A percentile compares a stretch with the other conserved stretches of the same genome.
phyloP scores from a whole-genome alignment of 2,113 vertebrate species.

The Larimichthys crocea region DNA sequence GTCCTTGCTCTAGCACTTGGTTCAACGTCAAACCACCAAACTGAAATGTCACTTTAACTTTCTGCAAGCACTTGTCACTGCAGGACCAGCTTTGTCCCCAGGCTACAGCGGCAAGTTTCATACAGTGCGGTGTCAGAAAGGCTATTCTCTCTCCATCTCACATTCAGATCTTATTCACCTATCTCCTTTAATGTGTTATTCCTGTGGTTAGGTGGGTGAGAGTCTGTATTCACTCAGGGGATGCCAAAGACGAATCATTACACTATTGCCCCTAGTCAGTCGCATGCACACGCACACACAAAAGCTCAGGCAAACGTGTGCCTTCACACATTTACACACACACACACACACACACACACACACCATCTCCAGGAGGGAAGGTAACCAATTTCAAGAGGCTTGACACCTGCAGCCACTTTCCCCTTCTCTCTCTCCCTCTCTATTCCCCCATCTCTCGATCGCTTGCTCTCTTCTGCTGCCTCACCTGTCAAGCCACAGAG shows the following conservation, averaged over 20 bases:
- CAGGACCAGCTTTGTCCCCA: conserved; percentile 54
- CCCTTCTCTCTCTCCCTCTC: conserved; percentile 31
- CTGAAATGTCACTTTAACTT: conserved; percentile 81
- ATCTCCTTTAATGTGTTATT: conserved; percentile 62
- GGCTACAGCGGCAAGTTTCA: conserved; percentile 58
- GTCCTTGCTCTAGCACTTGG: conserved; percentile 59
- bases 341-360: conserved; percentile 30
- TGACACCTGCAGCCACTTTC: conserved; percentile 67
- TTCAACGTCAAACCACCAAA: conserved; percentile 69
- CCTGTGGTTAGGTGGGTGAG: conserved; percentile 44
- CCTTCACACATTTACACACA: conserved; percentile 21
- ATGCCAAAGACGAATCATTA: conserved; percentile 55
- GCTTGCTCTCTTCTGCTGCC: conserved; percentile 45
- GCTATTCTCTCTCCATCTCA: conserved; percentile 55
- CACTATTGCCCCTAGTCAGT: conserved; percentile 30
- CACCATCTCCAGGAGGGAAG: conserved; percentile 51
- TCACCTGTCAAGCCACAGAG: conserved; percentile 63
- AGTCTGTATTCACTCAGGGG: conserved; percentile 52
- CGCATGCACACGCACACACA: conserved; percentile 8
- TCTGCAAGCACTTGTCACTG: conserved; percentile 67
- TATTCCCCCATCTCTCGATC: conserved; percentile 15
- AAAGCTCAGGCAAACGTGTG: conserved; percentile 7
- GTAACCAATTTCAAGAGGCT: conserved; percentile 73
- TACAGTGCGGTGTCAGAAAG: conserved; percentile 65
- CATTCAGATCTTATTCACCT: conserved; percentile 61